Conservation (phyloP, 2,113 vertebrate genomes). For the Cinclus cinclus region DNA sequence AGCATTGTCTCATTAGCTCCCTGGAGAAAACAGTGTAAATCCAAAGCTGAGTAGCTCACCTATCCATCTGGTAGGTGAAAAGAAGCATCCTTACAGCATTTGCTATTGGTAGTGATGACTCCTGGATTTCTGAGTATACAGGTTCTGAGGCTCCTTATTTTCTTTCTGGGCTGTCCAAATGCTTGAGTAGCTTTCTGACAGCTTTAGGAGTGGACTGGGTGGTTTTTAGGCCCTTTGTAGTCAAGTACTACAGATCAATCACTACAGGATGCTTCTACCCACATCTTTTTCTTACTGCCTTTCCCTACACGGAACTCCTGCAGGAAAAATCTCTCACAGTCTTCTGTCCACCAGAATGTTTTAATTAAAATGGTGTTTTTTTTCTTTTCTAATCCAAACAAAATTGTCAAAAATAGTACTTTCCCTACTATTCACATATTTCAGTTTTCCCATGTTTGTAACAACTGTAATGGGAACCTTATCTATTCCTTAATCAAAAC, state of each 20-base stretch:
- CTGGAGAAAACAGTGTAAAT: neutral
- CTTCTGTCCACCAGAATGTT: neutral
- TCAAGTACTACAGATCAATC: neutral
- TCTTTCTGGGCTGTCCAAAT: neutral
- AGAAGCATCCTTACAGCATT: neutral
- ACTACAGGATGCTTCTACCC: neutral
- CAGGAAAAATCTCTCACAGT: neutral
- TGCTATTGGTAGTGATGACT: neutral
- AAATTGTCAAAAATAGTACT: neutral
- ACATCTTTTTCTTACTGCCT: neutral
- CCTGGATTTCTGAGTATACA: neutral
- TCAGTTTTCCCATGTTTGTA: neutral
- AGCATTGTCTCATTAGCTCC: neutral
- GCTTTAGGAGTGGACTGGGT: neutral
- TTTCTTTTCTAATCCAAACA: neutral
- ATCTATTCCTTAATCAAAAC: neutral
- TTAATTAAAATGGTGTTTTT: neutral
- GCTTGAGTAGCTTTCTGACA: neutral
- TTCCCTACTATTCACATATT: neutral
- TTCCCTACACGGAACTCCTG: neutral
- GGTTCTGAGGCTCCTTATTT: neutral
- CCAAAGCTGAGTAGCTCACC: constrained; percentile 33
- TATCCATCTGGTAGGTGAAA: constrained; percentile 28
- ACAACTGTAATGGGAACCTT: neutral
- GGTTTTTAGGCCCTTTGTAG: neutral